Conservation (phyloP, 2,888 invertebrate genomes). For the Hypsopygia costalis region DNA sequence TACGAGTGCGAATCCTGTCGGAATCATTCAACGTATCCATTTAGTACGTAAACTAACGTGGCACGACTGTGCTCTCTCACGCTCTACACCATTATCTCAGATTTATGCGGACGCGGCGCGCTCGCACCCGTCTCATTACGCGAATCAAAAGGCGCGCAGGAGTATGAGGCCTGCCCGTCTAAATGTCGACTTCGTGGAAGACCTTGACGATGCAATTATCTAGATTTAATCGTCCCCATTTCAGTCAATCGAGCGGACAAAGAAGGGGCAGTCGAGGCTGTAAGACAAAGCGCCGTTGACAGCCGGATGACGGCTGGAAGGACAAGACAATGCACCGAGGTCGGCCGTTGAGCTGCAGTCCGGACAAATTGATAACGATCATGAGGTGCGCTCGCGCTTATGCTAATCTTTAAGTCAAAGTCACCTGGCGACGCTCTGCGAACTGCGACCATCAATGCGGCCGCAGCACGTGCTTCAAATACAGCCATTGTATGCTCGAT, state of each 20-base stretch:
- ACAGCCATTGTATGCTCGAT: constrained; percentile 69
- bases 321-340: constrained; percentile 64
- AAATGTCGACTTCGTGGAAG: constrained; percentile 67
- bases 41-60: constrained; percentile 67
- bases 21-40: constrained; percentile 53
- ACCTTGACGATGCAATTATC: constrained; percentile 64
- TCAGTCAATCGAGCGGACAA: constrained; percentile 56
- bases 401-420: constrained; percentile 65
- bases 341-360: constrained; percentile 40
- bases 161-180: constrained; percentile 49
- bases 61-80: constrained; percentile 71
- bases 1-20: constrained; percentile 35
- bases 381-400: constrained; percentile 45
- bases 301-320: constrained; percentile 46
- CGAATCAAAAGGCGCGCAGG: constrained; percentile 54
- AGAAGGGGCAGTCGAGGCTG: constrained; percentile 41
- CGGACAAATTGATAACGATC: constrained; percentile 72
- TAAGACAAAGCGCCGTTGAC: constrained; percentile 52
- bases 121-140: constrained; percentile 68
- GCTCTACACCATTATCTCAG: constrained; percentile 62
- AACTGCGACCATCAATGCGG: constrained; percentile 52
- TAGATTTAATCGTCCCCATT: constrained; percentile 52
- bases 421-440: constrained; percentile 48
- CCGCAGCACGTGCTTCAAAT: constrained; percentile 71
- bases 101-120: constrained; percentile 61